phyloP scores from a whole-genome alignment of 2,888 invertebrate genomes.

The Chrysolina haemoptera region DNA sequence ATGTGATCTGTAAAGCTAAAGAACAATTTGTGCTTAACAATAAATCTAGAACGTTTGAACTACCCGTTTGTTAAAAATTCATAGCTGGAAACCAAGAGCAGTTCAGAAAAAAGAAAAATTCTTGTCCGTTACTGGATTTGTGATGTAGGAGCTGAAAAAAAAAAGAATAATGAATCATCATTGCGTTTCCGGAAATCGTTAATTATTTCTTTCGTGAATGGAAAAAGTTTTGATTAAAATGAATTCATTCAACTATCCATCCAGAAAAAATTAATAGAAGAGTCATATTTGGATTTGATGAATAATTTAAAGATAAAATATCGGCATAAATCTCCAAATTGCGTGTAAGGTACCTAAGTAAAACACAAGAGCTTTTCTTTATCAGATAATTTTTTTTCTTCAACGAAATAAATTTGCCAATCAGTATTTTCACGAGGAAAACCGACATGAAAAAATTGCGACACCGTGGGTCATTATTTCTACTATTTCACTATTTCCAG shows the following conservation, averaged over 20 bases:
- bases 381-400: no score
- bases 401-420: no score
- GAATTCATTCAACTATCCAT: not conserved
- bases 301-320: not conserved
- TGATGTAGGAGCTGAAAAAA: slow-evolving; percentile 77
- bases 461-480: no score
- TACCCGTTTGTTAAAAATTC: slow-evolving; percentile 51
- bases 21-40: slow-evolving; percentile 43
- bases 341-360: no score
- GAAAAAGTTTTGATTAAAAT: no score
- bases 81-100: slow-evolving; percentile 50
- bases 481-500: no score
- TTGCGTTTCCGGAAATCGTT: no score
- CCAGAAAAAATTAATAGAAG: not conserved
- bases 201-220: no score
- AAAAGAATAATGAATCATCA: not conserved
- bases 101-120: slow-evolving; percentile 76
- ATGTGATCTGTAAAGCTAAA: slow-evolving; percentile 46
- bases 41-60: slow-evolving; percentile 43
- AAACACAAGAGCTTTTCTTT: no score
- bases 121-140: slow-evolving; percentile 78
- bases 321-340: no score
- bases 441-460: no score
- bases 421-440: no score
- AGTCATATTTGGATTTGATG: not conserved